phyloP scores from a whole-genome alignment of 2,888 invertebrate species.

The Augochlorella aurata region DNA sequence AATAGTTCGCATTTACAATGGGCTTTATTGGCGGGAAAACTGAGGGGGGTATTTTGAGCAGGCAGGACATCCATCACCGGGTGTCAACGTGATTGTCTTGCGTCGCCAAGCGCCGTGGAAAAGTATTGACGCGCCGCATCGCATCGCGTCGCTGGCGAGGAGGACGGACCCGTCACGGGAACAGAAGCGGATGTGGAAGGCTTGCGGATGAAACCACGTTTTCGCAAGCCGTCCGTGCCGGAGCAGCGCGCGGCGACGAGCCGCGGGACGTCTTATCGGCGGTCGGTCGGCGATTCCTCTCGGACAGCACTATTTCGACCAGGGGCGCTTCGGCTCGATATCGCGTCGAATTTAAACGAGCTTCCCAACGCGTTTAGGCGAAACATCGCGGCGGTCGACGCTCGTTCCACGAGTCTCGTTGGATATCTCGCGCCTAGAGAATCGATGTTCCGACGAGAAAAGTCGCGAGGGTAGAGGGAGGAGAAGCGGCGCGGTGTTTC shows the following conservation, averaged over 20 bases:
- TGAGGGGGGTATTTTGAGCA: conserved; percentile 74
- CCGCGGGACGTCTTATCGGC: neutral
- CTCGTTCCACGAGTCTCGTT: conserved; percentile 35
- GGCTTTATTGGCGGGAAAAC: conserved; percentile 80
- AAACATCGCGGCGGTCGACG: conserved; percentile 68
- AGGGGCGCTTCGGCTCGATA: conserved; percentile 64
- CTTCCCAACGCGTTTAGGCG: conserved; percentile 76
- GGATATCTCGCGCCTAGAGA: neutral
- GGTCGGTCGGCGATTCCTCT: neutral
- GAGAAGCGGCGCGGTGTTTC: conserved; percentile 19
- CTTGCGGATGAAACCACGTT: neutral
- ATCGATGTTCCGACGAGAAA: conserved; percentile 18
- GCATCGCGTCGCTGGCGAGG: neutral
- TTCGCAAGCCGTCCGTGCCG: neutral
- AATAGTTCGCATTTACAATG: conserved; percentile 82
- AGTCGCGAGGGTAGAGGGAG: neutral
- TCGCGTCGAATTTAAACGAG: conserved; percentile 79
- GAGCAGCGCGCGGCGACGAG: no score
- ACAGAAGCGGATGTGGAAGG: no score
- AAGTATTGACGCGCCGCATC: conserved; percentile 73
- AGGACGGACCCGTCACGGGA: neutral
- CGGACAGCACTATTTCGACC: conserved; percentile 67
- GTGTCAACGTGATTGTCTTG: conserved; percentile 82
- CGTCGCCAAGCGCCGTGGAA: conserved; percentile 71
- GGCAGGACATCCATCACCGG: conserved; percentile 80